Conservation (phyloP, 2,797 vertebrate genomes). For the Gambusia yucatana region DNA sequence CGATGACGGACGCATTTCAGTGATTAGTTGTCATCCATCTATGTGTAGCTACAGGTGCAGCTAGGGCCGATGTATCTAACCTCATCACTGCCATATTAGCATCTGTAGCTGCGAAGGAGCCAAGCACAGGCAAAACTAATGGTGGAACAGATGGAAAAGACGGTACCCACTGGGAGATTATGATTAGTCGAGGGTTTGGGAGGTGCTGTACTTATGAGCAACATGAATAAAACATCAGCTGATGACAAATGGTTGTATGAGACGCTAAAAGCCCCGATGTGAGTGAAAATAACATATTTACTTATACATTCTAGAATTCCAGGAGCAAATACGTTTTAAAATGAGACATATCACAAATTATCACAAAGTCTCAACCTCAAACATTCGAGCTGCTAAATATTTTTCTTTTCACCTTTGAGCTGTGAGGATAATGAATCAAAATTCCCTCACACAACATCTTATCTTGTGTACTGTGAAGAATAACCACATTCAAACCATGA, state of each 20-base stretch:
- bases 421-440: not conserved
- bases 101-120: conserved; percentile 31
- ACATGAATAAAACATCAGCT: conserved; percentile 65
- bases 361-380: not conserved
- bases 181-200: conserved; percentile 55
- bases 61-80: conserved; percentile 30
- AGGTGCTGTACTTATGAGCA: conserved; percentile 21
- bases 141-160: conserved; percentile 40
- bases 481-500: not conserved
- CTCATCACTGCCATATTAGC: conserved; percentile 49
- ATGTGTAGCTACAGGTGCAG: conserved; percentile 36
- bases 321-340: not conserved
- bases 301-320: not conserved
- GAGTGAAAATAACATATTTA: not conserved
- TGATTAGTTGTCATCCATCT: conserved; percentile 55
- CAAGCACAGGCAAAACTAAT: conserved; percentile 48
- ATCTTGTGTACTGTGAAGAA: not conserved
- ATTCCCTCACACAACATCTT: not conserved
- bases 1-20: conserved; percentile 34
- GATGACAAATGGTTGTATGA: conserved; percentile 34
- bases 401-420: not conserved
- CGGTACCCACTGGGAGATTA: conserved; percentile 15
- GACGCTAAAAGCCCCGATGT: not conserved
- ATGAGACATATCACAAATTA: not conserved
- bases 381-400: not conserved